Evolutionary conservation across 2,888 invertebrate species (phyloP).

Genomic region (Caenorhabditis uteleia): DNA sequence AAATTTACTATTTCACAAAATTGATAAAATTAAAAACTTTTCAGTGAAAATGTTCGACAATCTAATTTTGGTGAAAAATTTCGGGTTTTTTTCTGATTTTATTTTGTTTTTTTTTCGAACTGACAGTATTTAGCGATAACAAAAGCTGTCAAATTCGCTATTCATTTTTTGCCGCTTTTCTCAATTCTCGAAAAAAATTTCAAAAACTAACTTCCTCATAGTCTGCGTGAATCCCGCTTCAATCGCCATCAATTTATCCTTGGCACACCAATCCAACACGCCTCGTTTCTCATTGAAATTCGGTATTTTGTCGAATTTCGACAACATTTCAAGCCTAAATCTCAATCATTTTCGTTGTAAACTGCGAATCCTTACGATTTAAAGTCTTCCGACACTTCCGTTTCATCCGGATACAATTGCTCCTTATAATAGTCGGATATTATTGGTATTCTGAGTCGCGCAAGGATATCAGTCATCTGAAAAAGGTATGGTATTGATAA

Average conservation of each 20-base stretch:
- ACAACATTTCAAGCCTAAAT: constrained; percentile 36
- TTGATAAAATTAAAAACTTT: too few species aligned
- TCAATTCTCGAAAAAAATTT: too few species aligned
- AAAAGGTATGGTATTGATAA: background rate
- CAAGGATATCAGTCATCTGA: constrained; percentile 30
- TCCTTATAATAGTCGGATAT: constrained; percentile 21
- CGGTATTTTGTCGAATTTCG: constrained; percentile 30
- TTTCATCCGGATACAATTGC: constrained; percentile 8
- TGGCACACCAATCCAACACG: constrained; percentile 18
- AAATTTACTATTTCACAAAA: too few species aligned
- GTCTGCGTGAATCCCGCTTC: constrained; percentile 32
- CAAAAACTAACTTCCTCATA: constrained; percentile 18
- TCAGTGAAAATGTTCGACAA: too few species aligned
- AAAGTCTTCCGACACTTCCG: constrained; percentile 25
- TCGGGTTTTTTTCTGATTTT: too few species aligned
- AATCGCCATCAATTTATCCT: constrained; percentile 15
- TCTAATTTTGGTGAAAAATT: too few species aligned
- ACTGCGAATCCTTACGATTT: constrained; percentile 15
- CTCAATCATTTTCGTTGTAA: background rate
- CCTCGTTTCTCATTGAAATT: constrained; percentile 12
- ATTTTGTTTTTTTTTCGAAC: too few species aligned
- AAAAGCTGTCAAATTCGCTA: too few species aligned
- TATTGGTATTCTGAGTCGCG: constrained; percentile 20
- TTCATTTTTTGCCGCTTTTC: too few species aligned
- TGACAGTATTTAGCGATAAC: too few species aligned